Percentiles rank a stretch among this genome's conserved stretches.
Conservation (phyloP, 2,888 invertebrate species). For the Ophion slaviceki region DNA sequence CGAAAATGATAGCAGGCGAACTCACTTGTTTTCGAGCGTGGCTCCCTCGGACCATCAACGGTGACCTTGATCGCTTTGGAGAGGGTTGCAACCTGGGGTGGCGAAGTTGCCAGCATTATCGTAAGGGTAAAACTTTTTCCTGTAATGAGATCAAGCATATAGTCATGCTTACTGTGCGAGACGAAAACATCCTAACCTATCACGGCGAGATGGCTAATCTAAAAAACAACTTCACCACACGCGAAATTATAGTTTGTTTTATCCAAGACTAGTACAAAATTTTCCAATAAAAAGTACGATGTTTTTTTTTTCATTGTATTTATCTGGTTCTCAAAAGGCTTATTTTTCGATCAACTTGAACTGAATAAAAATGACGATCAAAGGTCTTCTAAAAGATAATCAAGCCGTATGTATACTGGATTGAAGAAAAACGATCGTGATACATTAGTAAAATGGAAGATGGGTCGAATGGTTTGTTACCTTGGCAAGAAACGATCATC, state of each 20-base stretch:
- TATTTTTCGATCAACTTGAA: background rate
- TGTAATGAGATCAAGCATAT: conserved; percentile 67
- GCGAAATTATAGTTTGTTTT: background rate
- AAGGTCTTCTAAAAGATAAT: background rate
- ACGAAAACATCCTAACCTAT: conserved; percentile 7
- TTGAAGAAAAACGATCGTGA: conserved; percentile 1
- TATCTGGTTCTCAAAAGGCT: background rate
- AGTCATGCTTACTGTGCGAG: conserved; percentile 18
- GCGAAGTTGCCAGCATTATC: conserved; percentile 83
- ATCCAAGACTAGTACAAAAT: background rate
- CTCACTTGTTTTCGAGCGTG: conserved; percentile 82
- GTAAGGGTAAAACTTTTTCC: conserved; percentile 83
- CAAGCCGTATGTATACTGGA: background rate
- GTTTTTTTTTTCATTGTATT: background rate
- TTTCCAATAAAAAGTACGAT: background rate
- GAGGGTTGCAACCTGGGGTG: conserved; percentile 81
- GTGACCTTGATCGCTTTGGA: conserved; percentile 82
- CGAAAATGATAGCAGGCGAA: conserved; percentile 15
- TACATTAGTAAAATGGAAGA: conserved; percentile 8
- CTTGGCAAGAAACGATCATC: conserved; percentile 26
- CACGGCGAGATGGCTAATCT: background rate
- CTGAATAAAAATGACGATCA: background rate
- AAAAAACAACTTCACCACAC: background rate
- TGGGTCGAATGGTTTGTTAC: conserved; percentile 10
- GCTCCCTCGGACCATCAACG: conserved; percentile 81